A percentile compares a stretch with the other conserved stretches of the same genome.
These are phyloP conservation scores for Cataglyphis albicans DNA, from an alignment of 2,888 invertebrate genomes.

Conservation along the genomic window DNA sequence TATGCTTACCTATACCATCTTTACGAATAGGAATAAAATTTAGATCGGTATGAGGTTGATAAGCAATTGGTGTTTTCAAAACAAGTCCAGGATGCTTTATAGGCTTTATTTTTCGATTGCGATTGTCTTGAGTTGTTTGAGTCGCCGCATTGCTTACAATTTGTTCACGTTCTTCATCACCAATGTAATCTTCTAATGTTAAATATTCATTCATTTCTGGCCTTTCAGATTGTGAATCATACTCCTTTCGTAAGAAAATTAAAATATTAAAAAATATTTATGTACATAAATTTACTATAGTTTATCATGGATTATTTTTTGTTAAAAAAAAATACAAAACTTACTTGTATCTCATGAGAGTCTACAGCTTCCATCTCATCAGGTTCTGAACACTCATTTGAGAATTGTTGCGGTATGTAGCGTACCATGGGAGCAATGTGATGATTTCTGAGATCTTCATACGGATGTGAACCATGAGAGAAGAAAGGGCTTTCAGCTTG, in stretches of 20 bases:
- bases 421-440: constrained; percentile 84
- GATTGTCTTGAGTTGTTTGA: constrained; percentile 87
- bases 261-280: not conserved
- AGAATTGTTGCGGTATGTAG: constrained; percentile 82
- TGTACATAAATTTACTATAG: not conserved
- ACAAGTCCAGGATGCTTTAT: constrained; percentile 91
- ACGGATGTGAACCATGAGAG: constrained; percentile 82
- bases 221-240: constrained; percentile 80
- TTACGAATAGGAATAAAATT: constrained; percentile 95
- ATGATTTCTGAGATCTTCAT: constrained; percentile 84
- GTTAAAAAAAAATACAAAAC: constrained; percentile 24
- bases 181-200: constrained; percentile 86
- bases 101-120: constrained; percentile 90
- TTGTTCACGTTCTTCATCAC: constrained; percentile 86
- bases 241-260: constrained; percentile 74
- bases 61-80: constrained; percentile 92
- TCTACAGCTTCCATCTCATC: constrained; percentile 84
- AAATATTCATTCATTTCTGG: constrained; percentile 85
- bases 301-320: not conserved
- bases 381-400: constrained; percentile 84
- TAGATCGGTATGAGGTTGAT: constrained; percentile 93
- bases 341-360: constrained; percentile 83
- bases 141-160: constrained; percentile 87
- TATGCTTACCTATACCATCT: constrained; percentile 94
- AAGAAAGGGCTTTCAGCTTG: constrained; percentile 84